Percentiles rank a stretch among this genome's conserved stretches.
Evolutionary conservation across 2,888 invertebrate genomes (phyloP).

Genomic region (Nemoura dubitans): DNA sequence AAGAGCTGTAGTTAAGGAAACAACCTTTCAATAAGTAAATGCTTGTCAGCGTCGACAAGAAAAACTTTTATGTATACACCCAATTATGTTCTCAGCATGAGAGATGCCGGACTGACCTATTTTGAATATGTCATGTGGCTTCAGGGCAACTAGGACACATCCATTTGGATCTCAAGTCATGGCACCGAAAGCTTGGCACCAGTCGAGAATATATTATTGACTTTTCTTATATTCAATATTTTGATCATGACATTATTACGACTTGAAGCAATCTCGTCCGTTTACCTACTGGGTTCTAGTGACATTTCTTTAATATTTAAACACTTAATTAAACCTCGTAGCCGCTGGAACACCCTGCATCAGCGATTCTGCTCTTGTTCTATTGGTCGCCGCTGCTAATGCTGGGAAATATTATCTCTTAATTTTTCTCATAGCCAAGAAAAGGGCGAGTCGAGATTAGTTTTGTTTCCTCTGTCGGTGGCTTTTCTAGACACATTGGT

Average conservation of each 20-base stretch:
- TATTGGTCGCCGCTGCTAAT: background rate
- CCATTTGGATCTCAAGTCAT: background rate
- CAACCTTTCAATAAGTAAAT: background rate
- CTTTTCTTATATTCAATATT: conserved; percentile 15
- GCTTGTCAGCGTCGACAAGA: background rate
- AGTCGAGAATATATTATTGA: conserved; percentile 9
- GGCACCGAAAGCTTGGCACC: background rate
- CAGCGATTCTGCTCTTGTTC: background rate
- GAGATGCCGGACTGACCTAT: conserved; percentile 18
- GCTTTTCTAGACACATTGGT: background rate
- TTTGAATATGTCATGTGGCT: background rate
- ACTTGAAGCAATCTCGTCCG: background rate
- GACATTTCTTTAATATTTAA: conserved; percentile 12
- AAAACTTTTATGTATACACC: background rate
- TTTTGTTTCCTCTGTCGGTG: background rate
- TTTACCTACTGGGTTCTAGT: background rate
- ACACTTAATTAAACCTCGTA: background rate
- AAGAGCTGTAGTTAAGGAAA: background rate
- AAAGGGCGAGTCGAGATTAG: background rate
- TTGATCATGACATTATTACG: conserved; percentile 21
- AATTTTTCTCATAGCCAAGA: background rate
- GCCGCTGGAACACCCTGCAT: background rate
- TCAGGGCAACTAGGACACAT: background rate
- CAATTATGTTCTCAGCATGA: background rate
- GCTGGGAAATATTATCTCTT: background rate